A percentile compares a stretch with the other conserved stretches of the same genome.
Evolutionary conservation across 2,797 vertebrate genomes (phyloP).

Genomic region (Buceros bicornis): DNA sequence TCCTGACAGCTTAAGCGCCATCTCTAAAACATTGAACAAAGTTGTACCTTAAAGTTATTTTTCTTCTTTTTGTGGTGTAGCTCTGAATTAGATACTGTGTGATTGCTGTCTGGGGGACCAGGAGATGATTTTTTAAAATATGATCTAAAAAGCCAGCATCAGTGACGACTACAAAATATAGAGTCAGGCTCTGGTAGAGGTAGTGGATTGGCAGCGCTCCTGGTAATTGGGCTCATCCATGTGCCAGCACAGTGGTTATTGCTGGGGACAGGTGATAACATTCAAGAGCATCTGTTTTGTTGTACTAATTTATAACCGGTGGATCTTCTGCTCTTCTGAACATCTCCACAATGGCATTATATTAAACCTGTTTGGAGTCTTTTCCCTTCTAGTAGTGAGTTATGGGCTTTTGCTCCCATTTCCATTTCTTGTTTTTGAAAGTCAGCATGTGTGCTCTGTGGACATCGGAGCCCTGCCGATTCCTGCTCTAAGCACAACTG

Average conservation of each 20-base stretch:
- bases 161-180: not conserved
- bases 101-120: not conserved
- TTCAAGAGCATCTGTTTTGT: not conserved
- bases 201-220: not conserved
- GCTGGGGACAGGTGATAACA: not conserved
- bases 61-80: not conserved
- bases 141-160: not conserved
- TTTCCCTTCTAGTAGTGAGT: not conserved
- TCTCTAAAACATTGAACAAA: not conserved
- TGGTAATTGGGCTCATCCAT: not conserved
- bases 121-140: not conserved
- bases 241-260: not conserved
- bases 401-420: accelerated
- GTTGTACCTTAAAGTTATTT: not conserved
- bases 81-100: not conserved
- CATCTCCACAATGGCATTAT: no score
- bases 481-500: not conserved
- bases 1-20: not conserved
- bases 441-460: accelerated
- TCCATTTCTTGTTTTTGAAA: not conserved
- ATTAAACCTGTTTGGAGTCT: not conserved
- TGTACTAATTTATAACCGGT: not conserved
- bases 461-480: not conserved
- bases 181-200: not conserved
- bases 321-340: not conserved